A percentile compares a stretch with the other conserved stretches of the same genome.
Evolutionary conservation across 2,113 vertebrate genomes (phyloP).

Genomic region (Sinocyclocheilus grahami): DNA sequence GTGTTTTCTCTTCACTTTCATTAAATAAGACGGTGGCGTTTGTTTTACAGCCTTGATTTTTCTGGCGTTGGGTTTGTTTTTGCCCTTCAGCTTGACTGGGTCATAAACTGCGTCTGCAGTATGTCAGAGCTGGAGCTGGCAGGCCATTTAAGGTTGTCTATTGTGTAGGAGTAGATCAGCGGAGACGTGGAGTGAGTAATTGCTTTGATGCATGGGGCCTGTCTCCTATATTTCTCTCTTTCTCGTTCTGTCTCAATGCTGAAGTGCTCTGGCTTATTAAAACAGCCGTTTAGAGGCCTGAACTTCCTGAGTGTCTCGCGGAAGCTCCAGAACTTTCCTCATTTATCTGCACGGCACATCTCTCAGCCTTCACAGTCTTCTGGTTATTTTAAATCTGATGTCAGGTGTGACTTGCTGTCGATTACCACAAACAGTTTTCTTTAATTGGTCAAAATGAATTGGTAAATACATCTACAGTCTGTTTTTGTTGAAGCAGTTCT

Average conservation of each 20-base stretch:
- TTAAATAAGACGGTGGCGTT: neutral
- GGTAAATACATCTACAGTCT: neutral
- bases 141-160: slow-evolving; percentile 59
- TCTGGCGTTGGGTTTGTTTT: neutral
- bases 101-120: slow-evolving; percentile 52
- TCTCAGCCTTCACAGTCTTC: neutral
- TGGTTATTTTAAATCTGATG: neutral
- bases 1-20: neutral
- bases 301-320: neutral
- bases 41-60: slow-evolving; percentile 6
- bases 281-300: neutral
- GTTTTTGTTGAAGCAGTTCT: neutral
- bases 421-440: neutral
- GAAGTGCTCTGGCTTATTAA: neutral
- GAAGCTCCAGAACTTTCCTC: neutral
- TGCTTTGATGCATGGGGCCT: slow-evolving; percentile 44
- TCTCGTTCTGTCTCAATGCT: neutral
- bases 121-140: slow-evolving; percentile 55
- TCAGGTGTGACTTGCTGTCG: neutral
- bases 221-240: neutral
- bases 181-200: slow-evolving; percentile 53
- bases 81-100: slow-evolving; percentile 24
- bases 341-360: neutral
- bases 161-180: slow-evolving; percentile 51
- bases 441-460: neutral